Conservation (phyloP, 2,888 invertebrate species). For the Acanthosepion lycidas region DNA sequence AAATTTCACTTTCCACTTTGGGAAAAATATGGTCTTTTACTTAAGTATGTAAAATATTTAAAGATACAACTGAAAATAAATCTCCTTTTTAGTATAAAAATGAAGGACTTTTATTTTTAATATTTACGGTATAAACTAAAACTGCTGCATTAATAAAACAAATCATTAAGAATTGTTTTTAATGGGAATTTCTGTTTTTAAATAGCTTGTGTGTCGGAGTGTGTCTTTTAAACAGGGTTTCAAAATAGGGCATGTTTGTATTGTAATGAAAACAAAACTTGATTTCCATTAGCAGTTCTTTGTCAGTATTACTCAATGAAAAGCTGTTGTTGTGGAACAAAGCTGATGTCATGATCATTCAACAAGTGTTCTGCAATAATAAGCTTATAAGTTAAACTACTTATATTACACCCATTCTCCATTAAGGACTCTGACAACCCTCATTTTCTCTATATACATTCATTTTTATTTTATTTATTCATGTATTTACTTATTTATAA, state of each 20-base stretch:
- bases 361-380: background rate
- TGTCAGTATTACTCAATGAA: background rate
- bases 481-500: background rate
- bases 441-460: background rate
- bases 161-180: too few relatives aligned
- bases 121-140: too few relatives aligned
- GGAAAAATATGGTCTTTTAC: too few relatives aligned
- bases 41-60: too few relatives aligned
- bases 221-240: background rate
- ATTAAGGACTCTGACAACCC: background rate
- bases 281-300: background rate
- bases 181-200: background rate
- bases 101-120: too few relatives aligned
- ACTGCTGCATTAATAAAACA: too few relatives aligned
- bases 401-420: background rate
- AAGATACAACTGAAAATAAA: too few relatives aligned
- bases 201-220: background rate
- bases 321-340: background rate
- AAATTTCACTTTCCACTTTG: too few relatives aligned
- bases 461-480: background rate
- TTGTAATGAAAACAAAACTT: background rate
- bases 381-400: background rate
- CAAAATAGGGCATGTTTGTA: background rate
- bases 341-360: background rate
- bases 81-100: too few relatives aligned